Evolutionary conservation across 2,113 vertebrate species (phyloP), one percentile per base, ranked within the genome.

Genomic region (Mungos mungo): DNA sequence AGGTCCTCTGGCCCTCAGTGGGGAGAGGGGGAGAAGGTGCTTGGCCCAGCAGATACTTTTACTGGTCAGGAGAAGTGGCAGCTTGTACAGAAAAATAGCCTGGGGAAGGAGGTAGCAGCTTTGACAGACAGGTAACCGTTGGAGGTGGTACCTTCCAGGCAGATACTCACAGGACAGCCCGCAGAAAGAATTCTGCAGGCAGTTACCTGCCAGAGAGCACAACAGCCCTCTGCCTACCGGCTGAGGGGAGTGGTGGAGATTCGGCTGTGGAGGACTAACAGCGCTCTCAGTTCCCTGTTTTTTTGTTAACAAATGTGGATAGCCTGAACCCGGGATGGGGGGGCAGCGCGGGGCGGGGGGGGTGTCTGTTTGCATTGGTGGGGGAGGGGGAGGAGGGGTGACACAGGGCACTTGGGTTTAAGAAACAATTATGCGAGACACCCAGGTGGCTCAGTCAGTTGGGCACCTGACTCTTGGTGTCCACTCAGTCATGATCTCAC

Each of bases 91-190:
- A 95, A 96, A 95, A 97, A 91, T 35, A 97, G 96, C 93, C 95
- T 25, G 38, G 77, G 96, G 95, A 96, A 97, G 96, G 89, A 95
- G 90, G 80, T 10, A 86, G 90, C 84, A 79, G 47, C 65, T 96
- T 92, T 97, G 90, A 96, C 76, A 97, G 92, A 96, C 93, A 93
- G 83, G 88, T 96, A 90, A 96, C 96, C 96, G 97, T 92, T 77
- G 94, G 60, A 84, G 93, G 63, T 41, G 87, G 89, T 91, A 41
- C 74, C 93, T 97, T 91, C 85, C 74, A 94, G 97, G 91, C 89
- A 97, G 50, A 97, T 88, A 63, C 71, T 95, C 90, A 52, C 10
- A 66, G 76, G 60, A 88, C 81, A 96, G 87, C 79, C 54, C 41
- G 96, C 89, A 84, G 76, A 83, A 96, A 96, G 96, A 95, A 90